These are phyloP conservation scores for Napeogenes sylphis DNA, from an alignment of 2,888 invertebrate species.

Conservation along the genomic window DNA sequence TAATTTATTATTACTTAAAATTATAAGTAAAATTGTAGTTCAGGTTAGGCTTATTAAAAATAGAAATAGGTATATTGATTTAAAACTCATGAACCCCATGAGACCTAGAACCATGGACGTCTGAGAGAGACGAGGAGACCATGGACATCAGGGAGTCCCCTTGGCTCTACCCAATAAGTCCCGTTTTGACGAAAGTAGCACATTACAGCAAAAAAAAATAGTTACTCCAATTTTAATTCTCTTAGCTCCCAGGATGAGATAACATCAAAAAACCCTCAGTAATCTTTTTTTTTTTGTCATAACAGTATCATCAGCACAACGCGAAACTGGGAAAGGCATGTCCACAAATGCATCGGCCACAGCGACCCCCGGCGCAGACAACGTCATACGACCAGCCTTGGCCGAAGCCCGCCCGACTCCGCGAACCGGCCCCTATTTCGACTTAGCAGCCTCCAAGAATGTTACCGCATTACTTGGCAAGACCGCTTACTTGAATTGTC, in stretches of 20 bases:
- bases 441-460: slow-evolving; percentile 84
- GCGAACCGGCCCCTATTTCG: slow-evolving; percentile 85
- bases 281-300: neutral
- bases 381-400: slow-evolving; percentile 58
- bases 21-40: neutral
- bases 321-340: slow-evolving; percentile 64
- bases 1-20: no score
- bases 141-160: no score
- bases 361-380: slow-evolving; percentile 75
- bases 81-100: no score
- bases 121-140: no score
- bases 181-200: no score
- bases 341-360: slow-evolving; percentile 62
- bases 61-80: neutral
- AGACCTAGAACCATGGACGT: no score
- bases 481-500: slow-evolving; percentile 92
- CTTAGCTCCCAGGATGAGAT: no score
- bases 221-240: no score
- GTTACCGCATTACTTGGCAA: slow-evolving; percentile 91
- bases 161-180: no score
- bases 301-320: slow-evolving; percentile 70
- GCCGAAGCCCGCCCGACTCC: slow-evolving; percentile 67
- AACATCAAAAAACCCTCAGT: no score
- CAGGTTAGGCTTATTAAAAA: neutral
- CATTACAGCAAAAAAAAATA: no score